A percentile compares a stretch with the other conserved stretches of the same genome.
Evolutionary conservation across 1,140 invertebrate genomes (phyloP).

Genomic region (Neotoxoptera formosana): DNA sequence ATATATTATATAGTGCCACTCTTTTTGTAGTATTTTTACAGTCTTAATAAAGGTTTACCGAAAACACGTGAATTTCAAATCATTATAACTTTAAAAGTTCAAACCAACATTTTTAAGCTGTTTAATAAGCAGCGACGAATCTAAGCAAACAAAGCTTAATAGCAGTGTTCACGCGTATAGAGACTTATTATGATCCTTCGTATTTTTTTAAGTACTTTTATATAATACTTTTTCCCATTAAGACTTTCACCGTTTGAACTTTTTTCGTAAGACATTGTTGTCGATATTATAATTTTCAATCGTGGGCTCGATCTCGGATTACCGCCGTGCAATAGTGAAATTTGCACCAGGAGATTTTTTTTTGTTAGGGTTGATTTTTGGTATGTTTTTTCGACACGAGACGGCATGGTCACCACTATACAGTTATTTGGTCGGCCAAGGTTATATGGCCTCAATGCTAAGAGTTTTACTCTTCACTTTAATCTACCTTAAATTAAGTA

Average conservation of each 20-base stretch:
- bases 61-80: not conserved
- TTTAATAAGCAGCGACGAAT: not conserved
- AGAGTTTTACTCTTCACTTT: not conserved
- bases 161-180: not conserved
- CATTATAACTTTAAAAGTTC: not conserved
- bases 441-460: not conserved
- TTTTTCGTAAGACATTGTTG: not conserved
- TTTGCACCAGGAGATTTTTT: not conserved
- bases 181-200: not conserved
- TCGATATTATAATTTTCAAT: not conserved
- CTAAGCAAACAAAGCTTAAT: not conserved
- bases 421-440: not conserved
- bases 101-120: not conserved
- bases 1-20: not conserved
- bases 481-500: not conserved
- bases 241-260: not conserved
- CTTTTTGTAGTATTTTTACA: not conserved
- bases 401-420: no score
- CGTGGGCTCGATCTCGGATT: not conserved
- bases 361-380: not conserved
- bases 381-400: not conserved
- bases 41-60: not conserved
- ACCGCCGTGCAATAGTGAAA: not conserved
- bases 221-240: not conserved
- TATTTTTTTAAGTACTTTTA: not conserved